These are phyloP conservation scores for Drosophila falleni DNA, from an alignment of 2,888 invertebrate species.

Conservation along the genomic window DNA sequence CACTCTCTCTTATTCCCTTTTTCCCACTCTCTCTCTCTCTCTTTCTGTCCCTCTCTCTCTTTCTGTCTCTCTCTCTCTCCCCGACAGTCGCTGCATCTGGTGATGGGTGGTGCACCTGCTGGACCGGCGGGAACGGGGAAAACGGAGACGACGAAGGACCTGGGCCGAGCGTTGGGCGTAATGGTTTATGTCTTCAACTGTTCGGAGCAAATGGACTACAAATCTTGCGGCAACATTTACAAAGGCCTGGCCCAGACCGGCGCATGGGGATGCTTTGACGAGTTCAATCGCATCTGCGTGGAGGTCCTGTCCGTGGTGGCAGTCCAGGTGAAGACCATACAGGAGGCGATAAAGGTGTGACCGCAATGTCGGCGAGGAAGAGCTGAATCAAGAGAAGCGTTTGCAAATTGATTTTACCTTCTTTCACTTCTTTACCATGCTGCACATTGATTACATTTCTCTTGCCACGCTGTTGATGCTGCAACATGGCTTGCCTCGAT, in stretches of 20 bases:
- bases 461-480: slow-evolving; percentile 23
- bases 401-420: slow-evolving; percentile 78
- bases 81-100: slow-evolving; percentile 91
- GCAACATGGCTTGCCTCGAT: slow-evolving; percentile 24
- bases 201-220: slow-evolving; percentile 99
- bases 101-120: slow-evolving; percentile 98
- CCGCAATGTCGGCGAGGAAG: slow-evolving; percentile 34
- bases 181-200: slow-evolving; percentile 99
- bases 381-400: slow-evolving; percentile 21
- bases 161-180: slow-evolving; percentile 97
- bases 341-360: slow-evolving; percentile 93
- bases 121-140: slow-evolving; percentile 98
- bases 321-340: slow-evolving; percentile 95
- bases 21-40: background rate
- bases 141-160: slow-evolving; percentile 98
- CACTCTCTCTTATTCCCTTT: background rate
- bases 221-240: slow-evolving; percentile 97
- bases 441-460: slow-evolving; percentile 79
- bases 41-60: background rate
- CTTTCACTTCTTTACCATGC: slow-evolving; percentile 46
- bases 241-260: slow-evolving; percentile 97
- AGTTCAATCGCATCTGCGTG: slow-evolving; percentile 98
- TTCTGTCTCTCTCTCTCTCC: background rate
- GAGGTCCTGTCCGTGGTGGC: slow-evolving; percentile 98
- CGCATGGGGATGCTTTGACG: slow-evolving; percentile 99